Conservation (phyloP, 2,113 vertebrate species). For the Micronycteris hirsuta region DNA sequence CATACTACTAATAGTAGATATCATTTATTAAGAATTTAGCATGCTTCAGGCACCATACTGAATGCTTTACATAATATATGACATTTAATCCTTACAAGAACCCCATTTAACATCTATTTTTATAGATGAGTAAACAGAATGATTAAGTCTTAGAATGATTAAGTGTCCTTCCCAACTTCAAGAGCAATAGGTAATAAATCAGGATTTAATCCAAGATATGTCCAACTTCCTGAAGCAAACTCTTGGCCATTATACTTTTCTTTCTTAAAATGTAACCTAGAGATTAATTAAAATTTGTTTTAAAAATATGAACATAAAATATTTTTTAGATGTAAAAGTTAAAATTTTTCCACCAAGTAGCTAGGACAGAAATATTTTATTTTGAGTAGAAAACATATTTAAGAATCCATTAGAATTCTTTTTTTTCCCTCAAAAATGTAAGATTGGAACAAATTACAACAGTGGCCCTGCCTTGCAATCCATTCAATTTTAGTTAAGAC, state of each 20-base stretch:
- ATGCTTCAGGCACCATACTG: not conserved
- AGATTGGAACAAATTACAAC: not conserved
- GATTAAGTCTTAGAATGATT: not conserved
- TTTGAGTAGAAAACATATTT: slow-evolving; percentile 6
- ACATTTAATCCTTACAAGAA: not conserved
- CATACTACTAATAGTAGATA: not conserved
- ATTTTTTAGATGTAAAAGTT: not conserved
- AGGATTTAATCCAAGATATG: not conserved
- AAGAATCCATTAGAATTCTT: not conserved
- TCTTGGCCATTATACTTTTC: not conserved
- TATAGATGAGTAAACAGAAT: not conserved
- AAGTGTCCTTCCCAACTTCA: not conserved
- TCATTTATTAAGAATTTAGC: not conserved
- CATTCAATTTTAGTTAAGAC: not conserved
- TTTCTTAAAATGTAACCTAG: not conserved
- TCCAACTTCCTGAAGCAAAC: not conserved
- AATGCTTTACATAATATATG: not conserved
- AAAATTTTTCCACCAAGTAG: not conserved
- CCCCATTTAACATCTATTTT: not conserved
- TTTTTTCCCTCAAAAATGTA: not conserved
- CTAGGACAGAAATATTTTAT: not conserved
- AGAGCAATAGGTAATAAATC: not conserved
- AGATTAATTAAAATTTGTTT: not conserved
- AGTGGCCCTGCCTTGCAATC: not conserved
- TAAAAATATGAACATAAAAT: not conserved